A percentile compares a stretch with the other conserved stretches of the same genome.
Conservation (phyloP, 2,888 invertebrate species). For the Sminthurides aquaticus region DNA sequence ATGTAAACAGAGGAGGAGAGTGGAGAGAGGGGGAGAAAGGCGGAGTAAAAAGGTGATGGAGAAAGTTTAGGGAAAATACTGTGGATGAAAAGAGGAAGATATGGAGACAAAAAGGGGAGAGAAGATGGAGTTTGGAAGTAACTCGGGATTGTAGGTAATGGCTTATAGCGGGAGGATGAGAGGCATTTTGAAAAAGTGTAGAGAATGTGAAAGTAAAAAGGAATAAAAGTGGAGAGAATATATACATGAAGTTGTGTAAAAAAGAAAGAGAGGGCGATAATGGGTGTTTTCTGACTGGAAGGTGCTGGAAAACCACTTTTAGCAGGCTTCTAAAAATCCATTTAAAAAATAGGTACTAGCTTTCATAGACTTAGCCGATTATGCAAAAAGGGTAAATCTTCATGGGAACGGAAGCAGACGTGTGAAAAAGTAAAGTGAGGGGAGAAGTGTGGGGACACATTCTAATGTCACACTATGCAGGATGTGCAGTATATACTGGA, state of each 20-base stretch:
- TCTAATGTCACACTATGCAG: not conserved
- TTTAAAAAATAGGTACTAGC: slow-evolving; percentile 39
- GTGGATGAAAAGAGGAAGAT: not conserved
- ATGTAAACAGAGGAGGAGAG: not conserved
- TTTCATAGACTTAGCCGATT: slow-evolving; percentile 43
- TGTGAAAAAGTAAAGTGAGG: slow-evolving; percentile 35
- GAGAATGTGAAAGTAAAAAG: not conserved
- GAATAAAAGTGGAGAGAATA: not conserved
- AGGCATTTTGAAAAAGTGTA: not conserved
- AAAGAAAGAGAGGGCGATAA: not conserved
- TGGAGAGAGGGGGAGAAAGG: not conserved
- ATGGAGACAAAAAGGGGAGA: not conserved
- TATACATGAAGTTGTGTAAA: not conserved
- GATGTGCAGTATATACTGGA: not conserved
- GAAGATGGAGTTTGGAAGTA: not conserved
- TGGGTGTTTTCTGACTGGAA: slow-evolving; percentile 2
- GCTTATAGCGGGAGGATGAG: not conserved
- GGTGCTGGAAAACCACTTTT: slow-evolving; percentile 19
- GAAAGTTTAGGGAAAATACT: not conserved
- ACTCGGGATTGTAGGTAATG: not conserved
- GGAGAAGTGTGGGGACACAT: slow-evolving; percentile 11
- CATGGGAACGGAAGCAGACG: slow-evolving; percentile 43
- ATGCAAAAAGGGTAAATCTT: slow-evolving; percentile 44
- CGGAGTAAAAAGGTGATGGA: not conserved
- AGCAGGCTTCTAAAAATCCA: slow-evolving; percentile 29